Evolutionary conservation across 2,888 invertebrate species (phyloP), one percentile per base, ranked within the genome.

Genomic region (Pachycephus smyrnensis): DNA sequence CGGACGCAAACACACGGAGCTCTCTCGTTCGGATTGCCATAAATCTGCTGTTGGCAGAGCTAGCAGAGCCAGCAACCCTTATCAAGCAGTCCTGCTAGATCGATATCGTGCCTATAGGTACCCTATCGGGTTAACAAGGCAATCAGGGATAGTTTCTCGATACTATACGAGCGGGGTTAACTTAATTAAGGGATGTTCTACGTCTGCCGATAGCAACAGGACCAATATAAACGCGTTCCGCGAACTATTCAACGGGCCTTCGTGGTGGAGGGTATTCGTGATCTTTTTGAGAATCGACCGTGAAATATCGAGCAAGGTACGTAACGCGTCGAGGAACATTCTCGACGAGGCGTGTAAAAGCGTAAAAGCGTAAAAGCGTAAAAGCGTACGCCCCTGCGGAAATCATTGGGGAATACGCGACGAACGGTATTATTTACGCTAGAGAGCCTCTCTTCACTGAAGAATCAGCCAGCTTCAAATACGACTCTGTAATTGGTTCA

Each of bases 171-270:
- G 81, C 79, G 79, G 87, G 88, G 87, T 88, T 90, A 90, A 90
- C 90, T 90, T 90, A 90, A 90, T 90, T 90, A 90, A 89, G 87
- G 88, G 87, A 88, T 88, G 89, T 89, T 90, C 89, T 85, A 85
- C 87, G 88, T 87, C 85, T 89, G 87, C 85, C 87, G 86, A 88
- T 87, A 85, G 86, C 86, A 85, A 81, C 81, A 80, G 85, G 82
- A 82, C 82, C 84, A 86, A 85, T 86, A 15, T 40, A 40, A 40
- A 15, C 40, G 40, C 40, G 40, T 6, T 40, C 40, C 40, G 40
- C 40, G 40, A 40, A 6, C 40, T 40, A 15, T 15, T 15, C 15
- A 11, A 11, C 2, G 40, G 40, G 15, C 15, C 40, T 15, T 40
- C 6, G 40, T 15, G 40, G 6, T 40, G 40, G 40, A 15, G 15